Percentiles rank a stretch among this genome's conserved stretches.
Conservation (phyloP, 2,888 invertebrate genomes). For the Papilio gigon region DNA sequence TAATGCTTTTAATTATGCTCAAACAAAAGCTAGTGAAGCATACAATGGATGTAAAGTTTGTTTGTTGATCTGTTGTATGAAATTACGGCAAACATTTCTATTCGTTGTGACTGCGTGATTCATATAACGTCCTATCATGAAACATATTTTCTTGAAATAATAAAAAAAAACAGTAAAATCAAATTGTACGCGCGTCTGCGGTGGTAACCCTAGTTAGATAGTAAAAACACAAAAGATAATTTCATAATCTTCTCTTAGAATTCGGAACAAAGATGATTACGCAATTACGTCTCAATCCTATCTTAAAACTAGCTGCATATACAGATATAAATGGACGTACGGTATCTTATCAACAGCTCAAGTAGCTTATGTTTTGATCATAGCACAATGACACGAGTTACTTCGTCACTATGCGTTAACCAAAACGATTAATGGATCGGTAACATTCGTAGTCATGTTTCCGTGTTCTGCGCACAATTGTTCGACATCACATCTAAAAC, state of each 20-base stretch:
- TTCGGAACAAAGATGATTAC: not conserved
- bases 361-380: constrained; percentile 15
- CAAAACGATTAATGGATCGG: not conserved
- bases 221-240: not conserved
- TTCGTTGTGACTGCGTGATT: too few relatives aligned
- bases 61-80: too few relatives aligned
- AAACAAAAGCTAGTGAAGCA: too few relatives aligned
- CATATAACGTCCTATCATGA: too few relatives aligned
- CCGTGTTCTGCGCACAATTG: too few relatives aligned
- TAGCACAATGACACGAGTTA: constrained; percentile 5
- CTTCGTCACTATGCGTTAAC: not conserved
- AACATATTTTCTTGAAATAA: too few relatives aligned
- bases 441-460: too few relatives aligned
- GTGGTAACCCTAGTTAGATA: not conserved
- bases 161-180: not conserved
- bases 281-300: constrained; percentile 6
- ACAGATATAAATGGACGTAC: constrained; percentile 7
- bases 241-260: constrained; percentile 6
- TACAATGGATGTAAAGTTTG: too few relatives aligned
- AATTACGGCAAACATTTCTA: too few relatives aligned
- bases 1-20: too few relatives aligned
- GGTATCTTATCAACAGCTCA: constrained; percentile 27
- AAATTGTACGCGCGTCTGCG: not conserved
- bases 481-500: too few relatives aligned
- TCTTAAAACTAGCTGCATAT: not conserved